Evolutionary conservation across 2,797 vertebrate species (phyloP), one percentile per base, ranked within the genome.

Genomic region (Cossypha heuglini): DNA sequence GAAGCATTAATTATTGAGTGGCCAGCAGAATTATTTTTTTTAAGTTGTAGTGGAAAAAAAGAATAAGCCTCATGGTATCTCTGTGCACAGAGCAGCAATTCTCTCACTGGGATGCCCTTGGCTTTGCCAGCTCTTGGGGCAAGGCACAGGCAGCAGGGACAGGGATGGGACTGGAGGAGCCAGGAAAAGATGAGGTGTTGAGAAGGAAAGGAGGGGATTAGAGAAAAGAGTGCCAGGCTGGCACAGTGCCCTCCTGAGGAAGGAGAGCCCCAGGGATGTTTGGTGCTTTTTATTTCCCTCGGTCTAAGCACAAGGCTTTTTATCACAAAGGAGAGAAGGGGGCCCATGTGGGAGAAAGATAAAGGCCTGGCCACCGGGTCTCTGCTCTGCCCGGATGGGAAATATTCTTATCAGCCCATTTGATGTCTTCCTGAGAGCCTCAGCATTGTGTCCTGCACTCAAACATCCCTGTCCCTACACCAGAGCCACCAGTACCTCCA

Each of bases 1-100:
- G 92, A 95, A 95, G 93, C 93, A 97, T 97, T 97, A 96, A 95
- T 96, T 95, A 96, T 96, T 94, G 95, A 97, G 91, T 86, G 83
- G 93, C 84, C 91, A 69, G 82, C 91, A 93, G 92, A 95, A 33
- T 64, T 6, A 4, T 69, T 80, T 91, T 92, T 35, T 93, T 93
- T 64, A 89, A 88, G 76, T 72, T 81, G 64, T 26, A 54, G 76
- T 40, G 68, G 88, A 90, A 86, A 85, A 85, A 95, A 90, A 86
- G 13, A 42, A 77, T 93, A 91, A 77, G 6, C 38, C 82, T 88
- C 55, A 16, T 51, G 13, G 79, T 84, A 86, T 77, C 58, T 92
- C 84, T 38, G 35, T 48, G 69, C 68, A 37, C 19, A 75, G 86
- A 84, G 80, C 59, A 64, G 85, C 29, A 63, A 16, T 18, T 26